phyloP scores from a whole-genome alignment of 2,113 vertebrate genomes.

The Megalops atlanticus region DNA sequence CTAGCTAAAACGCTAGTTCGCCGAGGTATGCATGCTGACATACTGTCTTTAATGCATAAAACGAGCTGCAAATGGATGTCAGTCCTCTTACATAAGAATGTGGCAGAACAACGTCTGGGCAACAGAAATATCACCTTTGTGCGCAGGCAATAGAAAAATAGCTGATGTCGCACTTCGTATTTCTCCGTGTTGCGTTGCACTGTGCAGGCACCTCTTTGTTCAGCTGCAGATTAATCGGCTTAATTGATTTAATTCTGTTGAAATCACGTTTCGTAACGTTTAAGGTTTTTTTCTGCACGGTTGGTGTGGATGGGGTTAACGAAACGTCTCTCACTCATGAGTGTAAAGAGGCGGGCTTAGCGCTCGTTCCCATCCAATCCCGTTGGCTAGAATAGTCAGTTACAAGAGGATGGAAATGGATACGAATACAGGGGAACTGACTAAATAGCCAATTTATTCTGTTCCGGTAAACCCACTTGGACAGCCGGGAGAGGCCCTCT shows the following conservation, averaged over 20 bases:
- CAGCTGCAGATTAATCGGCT: background rate
- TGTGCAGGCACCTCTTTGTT: background rate
- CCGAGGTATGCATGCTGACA: too few species aligned
- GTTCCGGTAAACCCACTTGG: background rate
- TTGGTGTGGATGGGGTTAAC: constrained; percentile 12
- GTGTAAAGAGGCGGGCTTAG: constrained; percentile 27
- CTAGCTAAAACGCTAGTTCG: too few species aligned
- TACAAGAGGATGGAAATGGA: constrained; percentile 1
- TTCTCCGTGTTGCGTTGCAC: background rate
- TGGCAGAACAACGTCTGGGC: background rate
- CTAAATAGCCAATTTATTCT: background rate
- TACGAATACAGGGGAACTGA: background rate
- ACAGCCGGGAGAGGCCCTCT: background rate
- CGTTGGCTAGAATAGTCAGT: background rate
- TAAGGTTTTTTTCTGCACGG: background rate
- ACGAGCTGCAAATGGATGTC: too few species aligned
- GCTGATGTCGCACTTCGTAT: background rate
- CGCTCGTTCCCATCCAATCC: constrained; percentile 10
- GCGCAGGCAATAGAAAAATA: background rate
- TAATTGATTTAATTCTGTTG: background rate
- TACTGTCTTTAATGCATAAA: too few species aligned
- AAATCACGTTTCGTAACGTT: background rate
- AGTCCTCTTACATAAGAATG: constrained; percentile 8
- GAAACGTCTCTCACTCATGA: background rate
- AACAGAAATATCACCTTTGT: background rate